These are phyloP conservation scores for Agrochola macilenta DNA, from an alignment of 2,888 invertebrate species.

Conservation along the genomic window DNA sequence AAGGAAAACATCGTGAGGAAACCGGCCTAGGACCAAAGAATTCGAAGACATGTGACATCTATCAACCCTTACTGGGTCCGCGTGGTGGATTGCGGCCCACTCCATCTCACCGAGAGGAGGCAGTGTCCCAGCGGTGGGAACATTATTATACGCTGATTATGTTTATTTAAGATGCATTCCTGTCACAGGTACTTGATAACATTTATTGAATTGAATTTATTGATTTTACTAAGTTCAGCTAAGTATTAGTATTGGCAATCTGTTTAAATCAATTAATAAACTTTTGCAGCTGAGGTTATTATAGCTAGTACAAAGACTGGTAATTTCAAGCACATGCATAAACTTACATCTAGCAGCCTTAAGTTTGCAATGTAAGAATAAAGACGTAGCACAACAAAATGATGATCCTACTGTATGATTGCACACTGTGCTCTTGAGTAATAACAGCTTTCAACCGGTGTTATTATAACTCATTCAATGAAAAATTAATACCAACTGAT, in stretches of 20 bases:
- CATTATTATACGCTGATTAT: too few relatives aligned
- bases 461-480: conserved; percentile 51
- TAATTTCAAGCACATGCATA: conserved; percentile 8
- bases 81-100: too few relatives aligned
- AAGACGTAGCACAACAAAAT: background rate
- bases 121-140: too few relatives aligned
- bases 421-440: conserved; percentile 28
- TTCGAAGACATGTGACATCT: too few relatives aligned
- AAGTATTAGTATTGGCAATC: conserved; percentile 11
- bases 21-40: too few relatives aligned
- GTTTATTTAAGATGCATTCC: background rate
- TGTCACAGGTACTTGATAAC: background rate
- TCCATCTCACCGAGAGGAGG: too few relatives aligned
- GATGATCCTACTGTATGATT: conserved; percentile 18
- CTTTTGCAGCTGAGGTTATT: background rate
- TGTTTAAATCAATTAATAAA: conserved; percentile 17
- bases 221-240: background rate
- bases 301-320: background rate
- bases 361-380: background rate
- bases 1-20: too few relatives aligned
- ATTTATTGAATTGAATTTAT: background rate
- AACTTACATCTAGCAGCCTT: background rate
- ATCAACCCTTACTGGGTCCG: too few relatives aligned
- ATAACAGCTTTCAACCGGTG: conserved; percentile 38
- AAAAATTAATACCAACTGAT: conserved; percentile 53